Conservation (phyloP, 2,888 invertebrate genomes). For the Apoda limacodes region DNA sequence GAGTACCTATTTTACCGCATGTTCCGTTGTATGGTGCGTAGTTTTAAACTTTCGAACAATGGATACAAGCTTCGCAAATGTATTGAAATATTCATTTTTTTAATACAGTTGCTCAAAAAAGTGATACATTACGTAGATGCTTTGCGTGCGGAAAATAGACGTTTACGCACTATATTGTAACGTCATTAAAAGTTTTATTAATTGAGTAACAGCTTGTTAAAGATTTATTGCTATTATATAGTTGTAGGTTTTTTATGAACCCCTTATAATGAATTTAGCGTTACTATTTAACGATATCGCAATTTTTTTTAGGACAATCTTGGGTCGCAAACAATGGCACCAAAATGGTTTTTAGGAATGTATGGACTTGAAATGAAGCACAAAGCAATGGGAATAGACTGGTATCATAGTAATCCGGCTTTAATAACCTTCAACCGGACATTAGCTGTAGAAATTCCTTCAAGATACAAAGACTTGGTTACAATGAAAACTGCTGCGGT, state of each 20-base stretch:
- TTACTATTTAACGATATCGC: background rate
- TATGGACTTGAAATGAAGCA: slow-evolving; percentile 49
- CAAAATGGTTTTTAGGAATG: slow-evolving; percentile 26
- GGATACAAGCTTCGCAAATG: too few relatives aligned
- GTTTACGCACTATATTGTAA: too few relatives aligned
- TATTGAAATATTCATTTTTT: too few relatives aligned
- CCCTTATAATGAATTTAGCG: slow-evolving; percentile 1
- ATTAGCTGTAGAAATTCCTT: slow-evolving; percentile 43
- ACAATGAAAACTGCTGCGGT: slow-evolving; percentile 55
- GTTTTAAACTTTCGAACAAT: too few relatives aligned
- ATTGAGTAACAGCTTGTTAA: too few relatives aligned
- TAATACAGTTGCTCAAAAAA: too few relatives aligned
- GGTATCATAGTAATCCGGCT: slow-evolving; percentile 41
- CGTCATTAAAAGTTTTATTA: too few relatives aligned
- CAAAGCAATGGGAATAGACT: slow-evolving; percentile 47
- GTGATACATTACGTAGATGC: too few relatives aligned
- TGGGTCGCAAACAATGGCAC: slow-evolving; percentile 21
- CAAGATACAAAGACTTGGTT: slow-evolving; percentile 41
- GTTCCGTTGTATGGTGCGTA: too few relatives aligned
- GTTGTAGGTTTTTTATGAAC: too few relatives aligned
- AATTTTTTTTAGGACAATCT: slow-evolving; percentile 34
- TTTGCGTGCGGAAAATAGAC: too few relatives aligned
- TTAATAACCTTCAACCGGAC: slow-evolving; percentile 40
- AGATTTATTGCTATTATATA: background rate
- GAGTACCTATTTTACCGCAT: too few relatives aligned